Base-by-base conservation (phyloP, 35 echinoderm and acorn worm species). In the Amphiura filiformis region DNA sequence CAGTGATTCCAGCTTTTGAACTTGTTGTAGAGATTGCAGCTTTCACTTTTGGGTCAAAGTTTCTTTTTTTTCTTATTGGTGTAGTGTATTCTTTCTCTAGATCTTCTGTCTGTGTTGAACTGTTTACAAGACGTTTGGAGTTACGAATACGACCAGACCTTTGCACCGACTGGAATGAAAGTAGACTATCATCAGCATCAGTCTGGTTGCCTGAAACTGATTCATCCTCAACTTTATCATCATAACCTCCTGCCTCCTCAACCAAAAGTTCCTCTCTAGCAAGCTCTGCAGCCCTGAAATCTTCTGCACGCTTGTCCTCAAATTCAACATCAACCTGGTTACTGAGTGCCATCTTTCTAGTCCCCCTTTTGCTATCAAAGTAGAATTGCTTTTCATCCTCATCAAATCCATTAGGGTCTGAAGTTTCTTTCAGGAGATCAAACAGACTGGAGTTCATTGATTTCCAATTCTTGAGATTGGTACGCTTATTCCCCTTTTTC, bases 281-380 rank as follows among this genome's bases (percentile, higher is more conserved):
- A 76, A 76, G 41, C 17, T 9, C 5, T 17, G 4, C 41, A 47
- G 41, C 41, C n/a, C n/a, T n/a, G n/a, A n/a, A n/a, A 13, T 61
- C 56, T 14, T 13, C 56, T 35, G 75, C 75, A 76, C 75, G 5
- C n/a, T n/a, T n/a, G n/a, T 76, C 26, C 75, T 76, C 75, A 76
- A 76, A 76, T 76, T 76, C 75, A 9, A 76, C 26, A 35, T 76
- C 75, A 76, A 76, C 26, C 75, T 76, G 75, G 26, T 76, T 23
- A n/a, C 75, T 76, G 26, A 76, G 75, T 76, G 75, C 75, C 75
- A 76, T 76, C 75, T 76, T 76, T 76, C 75, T 76, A 9, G 75
- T 23, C 4, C 75, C 7, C 26, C 5, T 9, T 23, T 76, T 76
- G 5, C 26, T 4, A 76, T 76, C 75, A 76, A 76, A 76, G 75